Conservation (phyloP, 1,140 invertebrate genomes). For the Mylabris phalerata region DNA sequence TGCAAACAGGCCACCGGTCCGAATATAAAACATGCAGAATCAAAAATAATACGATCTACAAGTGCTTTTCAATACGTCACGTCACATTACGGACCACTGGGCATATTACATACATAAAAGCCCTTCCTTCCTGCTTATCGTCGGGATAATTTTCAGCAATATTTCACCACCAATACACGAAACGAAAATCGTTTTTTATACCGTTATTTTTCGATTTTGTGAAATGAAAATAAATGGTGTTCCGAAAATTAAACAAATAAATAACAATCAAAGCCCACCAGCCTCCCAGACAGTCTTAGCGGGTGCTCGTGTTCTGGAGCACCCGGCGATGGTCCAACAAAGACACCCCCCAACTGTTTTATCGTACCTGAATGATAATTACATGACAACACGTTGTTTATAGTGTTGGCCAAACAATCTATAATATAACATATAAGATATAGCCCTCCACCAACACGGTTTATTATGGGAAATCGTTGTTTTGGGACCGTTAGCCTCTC, state of each 20-base stretch:
- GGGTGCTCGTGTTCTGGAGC: constrained; percentile 32
- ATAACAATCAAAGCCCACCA: constrained; percentile 23
- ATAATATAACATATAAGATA: no score
- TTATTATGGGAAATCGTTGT: no score
- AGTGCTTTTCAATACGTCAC: constrained; percentile 28
- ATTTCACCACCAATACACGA: no score
- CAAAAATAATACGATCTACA: constrained; percentile 38
- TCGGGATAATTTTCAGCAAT: background rate
- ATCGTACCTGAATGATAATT: constrained; percentile 35
- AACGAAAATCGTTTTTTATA: no score
- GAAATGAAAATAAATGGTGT: background rate
- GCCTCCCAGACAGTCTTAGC: constrained; percentile 23
- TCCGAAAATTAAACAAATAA: constrained; percentile 19
- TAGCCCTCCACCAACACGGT: no score
- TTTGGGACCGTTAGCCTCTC: no score
- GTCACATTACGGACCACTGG: constrained; percentile 20
- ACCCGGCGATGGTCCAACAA: constrained; percentile 30
- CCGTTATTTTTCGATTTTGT: no score
- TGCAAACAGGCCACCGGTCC: constrained; percentile 30
- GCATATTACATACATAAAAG: constrained; percentile 1
- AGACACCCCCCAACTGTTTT: constrained; percentile 36
- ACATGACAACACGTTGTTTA: constrained; percentile 36
- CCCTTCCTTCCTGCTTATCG: constrained; percentile 11
- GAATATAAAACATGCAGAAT: constrained; percentile 32
- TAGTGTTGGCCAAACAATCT: constrained; percentile 7